Evolutionary conservation across 2,888 invertebrate genomes (phyloP).

Genomic region (Mimachlamys varia): DNA sequence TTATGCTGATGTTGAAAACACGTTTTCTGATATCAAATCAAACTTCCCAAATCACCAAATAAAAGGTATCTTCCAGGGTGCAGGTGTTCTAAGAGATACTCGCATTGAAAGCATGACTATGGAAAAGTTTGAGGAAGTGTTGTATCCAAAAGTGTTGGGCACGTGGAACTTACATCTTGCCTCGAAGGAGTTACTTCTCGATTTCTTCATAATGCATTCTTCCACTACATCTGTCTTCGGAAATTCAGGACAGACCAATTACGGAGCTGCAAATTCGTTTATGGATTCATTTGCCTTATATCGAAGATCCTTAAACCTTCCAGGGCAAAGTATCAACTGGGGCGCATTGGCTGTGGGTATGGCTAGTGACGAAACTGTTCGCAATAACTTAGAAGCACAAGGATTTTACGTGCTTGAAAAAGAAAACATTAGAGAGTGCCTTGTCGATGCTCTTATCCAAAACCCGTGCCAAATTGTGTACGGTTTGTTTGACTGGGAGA

Average conservation of each 20-base stretch:
- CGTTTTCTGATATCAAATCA: too few species aligned
- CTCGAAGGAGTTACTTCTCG: slow-evolving; percentile 54
- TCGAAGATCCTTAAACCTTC: slow-evolving; percentile 55
- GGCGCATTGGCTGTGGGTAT: slow-evolving; percentile 65
- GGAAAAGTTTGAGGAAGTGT: slow-evolving; percentile 47
- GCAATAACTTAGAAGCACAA: slow-evolving; percentile 14
- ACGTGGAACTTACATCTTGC: slow-evolving; percentile 67
- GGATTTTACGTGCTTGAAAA: slow-evolving; percentile 36
- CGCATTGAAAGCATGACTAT: slow-evolving; percentile 53
- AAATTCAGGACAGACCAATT: slow-evolving; percentile 67
- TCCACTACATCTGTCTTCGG: slow-evolving; percentile 64
- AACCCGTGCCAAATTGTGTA: slow-evolving; percentile 26
- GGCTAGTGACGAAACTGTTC: slow-evolving; percentile 46
- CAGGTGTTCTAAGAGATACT: slow-evolving; percentile 58
- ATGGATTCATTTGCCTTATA: slow-evolving; percentile 63
- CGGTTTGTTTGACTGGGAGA: slow-evolving; percentile 36
- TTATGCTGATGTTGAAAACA: too few species aligned
- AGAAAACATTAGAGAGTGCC: background rate
- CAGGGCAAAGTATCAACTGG: slow-evolving; percentile 69
- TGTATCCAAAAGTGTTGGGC: slow-evolving; percentile 60
- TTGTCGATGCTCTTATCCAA: background rate
- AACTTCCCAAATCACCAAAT: slow-evolving; percentile 46
- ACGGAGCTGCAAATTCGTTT: slow-evolving; percentile 68
- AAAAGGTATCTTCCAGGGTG: slow-evolving; percentile 65
- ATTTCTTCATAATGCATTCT: slow-evolving; percentile 70